These are phyloP conservation scores for Saturnia pavonia DNA, from an alignment of 2,888 invertebrate genomes.

Conservation along the genomic window DNA sequence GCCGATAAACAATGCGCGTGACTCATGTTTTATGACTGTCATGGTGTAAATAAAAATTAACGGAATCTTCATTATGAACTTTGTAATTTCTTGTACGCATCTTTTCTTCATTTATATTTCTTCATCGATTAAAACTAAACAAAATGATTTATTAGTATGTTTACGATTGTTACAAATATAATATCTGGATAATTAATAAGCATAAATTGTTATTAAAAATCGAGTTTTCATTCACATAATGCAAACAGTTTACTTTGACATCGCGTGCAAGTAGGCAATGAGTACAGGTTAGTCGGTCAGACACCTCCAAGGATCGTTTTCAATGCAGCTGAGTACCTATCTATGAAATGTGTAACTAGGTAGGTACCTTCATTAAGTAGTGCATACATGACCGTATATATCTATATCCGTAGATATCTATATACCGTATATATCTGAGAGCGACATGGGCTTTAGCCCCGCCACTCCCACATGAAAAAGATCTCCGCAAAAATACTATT, in stretches of 20 bases:
- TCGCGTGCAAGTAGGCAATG: slow-evolving; percentile 1
- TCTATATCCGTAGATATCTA: too few species aligned
- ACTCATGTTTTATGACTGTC: slow-evolving; percentile 7
- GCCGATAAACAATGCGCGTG: slow-evolving; percentile 11
- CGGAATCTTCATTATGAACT: slow-evolving; percentile 12
- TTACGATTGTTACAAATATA: not conserved
- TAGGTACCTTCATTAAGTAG: not conserved
- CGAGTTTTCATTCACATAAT: not conserved
- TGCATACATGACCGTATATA: not conserved
- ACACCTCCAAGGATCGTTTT: not conserved
- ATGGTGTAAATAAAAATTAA: slow-evolving; percentile 15
- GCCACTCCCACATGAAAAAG: too few species aligned
- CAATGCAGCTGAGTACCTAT: not conserved
- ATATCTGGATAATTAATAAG: too few species aligned
- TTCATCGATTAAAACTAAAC: too few species aligned
- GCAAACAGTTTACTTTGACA: not conserved
- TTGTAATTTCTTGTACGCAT: not conserved
- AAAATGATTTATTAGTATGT: not conserved
- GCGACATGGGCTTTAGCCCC: too few species aligned
- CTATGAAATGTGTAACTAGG: slow-evolving; percentile 2
- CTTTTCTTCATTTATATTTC: not conserved
- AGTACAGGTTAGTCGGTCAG: slow-evolving; percentile 3
- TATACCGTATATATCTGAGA: not conserved
- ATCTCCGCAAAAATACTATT: too few species aligned
- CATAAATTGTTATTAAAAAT: not conserved